phyloP scores from a whole-genome alignment of 2,888 invertebrate species.

The Pristionchus exspectatus region DNA sequence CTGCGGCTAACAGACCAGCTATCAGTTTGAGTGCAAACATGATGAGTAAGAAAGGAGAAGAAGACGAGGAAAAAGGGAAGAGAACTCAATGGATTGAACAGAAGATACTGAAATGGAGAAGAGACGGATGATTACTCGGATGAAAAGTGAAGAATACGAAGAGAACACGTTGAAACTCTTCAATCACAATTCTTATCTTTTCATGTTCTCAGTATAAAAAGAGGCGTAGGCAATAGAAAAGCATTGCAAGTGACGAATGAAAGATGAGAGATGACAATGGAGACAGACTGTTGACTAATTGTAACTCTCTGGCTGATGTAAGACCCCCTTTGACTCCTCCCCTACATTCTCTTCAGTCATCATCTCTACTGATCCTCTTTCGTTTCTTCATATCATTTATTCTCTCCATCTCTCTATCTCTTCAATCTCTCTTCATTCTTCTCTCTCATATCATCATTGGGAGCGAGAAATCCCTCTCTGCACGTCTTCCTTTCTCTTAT shows the following conservation, averaged over 20 bases:
- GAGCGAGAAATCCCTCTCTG: neutral
- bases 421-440: neutral
- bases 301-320: slow-evolving; percentile 18
- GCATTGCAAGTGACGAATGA: slow-evolving; percentile 31
- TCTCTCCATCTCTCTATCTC: neutral
- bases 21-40: slow-evolving; percentile 47
- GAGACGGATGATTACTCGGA: neutral
- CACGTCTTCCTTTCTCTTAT: neutral
- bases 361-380: neutral
- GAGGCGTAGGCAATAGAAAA: neutral
- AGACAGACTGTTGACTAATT: slow-evolving; percentile 5
- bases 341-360: slow-evolving; percentile 8
- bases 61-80: neutral
- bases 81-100: slow-evolving; percentile 10
- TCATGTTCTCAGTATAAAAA: slow-evolving; percentile 29
- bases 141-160: neutral
- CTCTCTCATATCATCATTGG: slow-evolving; percentile 10
- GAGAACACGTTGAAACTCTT: neutral
- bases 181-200: neutral
- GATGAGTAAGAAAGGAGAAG: slow-evolving; percentile 17
- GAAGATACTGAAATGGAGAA: neutral
- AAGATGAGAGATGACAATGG: slow-evolving; percentile 34
- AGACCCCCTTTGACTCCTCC: slow-evolving; percentile 21
- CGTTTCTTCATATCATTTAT: neutral
- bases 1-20: neutral